These are phyloP conservation scores for Carassius gibelio DNA, from an alignment of 2,113 vertebrate species.

Conservation along the genomic window DNA sequence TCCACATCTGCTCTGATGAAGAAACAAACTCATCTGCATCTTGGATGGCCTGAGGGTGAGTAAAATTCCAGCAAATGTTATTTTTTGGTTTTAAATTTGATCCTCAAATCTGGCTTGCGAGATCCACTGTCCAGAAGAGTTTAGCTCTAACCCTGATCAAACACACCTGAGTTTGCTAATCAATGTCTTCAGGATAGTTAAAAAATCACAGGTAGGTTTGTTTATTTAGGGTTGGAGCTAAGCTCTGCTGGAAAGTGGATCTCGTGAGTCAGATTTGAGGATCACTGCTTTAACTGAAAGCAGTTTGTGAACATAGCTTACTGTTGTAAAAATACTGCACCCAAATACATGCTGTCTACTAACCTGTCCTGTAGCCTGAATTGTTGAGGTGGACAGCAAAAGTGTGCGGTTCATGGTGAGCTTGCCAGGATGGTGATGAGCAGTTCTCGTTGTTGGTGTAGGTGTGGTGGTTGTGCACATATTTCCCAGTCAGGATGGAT, in stretches of 20 bases:
- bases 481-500: slow-evolving; percentile 94
- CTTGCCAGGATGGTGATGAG: slow-evolving; percentile 96
- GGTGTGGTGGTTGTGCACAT: slow-evolving; percentile 97
- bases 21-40: background rate
- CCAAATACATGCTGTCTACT: slow-evolving; percentile 26
- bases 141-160: no score
- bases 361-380: slow-evolving; percentile 95
- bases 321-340: background rate
- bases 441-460: slow-evolving; percentile 99
- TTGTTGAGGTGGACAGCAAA: slow-evolving; percentile 95
- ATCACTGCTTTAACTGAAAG: background rate
- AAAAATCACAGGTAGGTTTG: no score
- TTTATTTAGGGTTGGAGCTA: no score
- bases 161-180: no score
- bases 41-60: background rate
- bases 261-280: no score
- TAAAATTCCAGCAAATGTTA: no score
- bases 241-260: no score
- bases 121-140: no score
- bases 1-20: background rate
- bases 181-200: no score
- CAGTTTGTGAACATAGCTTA: no score
- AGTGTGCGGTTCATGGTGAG: slow-evolving; percentile 88
- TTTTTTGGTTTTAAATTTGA: background rate
- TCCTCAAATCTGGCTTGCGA: no score